phyloP scores from a whole-genome alignment of 2,797 vertebrate genomes.

The Gila robusta region DNA sequence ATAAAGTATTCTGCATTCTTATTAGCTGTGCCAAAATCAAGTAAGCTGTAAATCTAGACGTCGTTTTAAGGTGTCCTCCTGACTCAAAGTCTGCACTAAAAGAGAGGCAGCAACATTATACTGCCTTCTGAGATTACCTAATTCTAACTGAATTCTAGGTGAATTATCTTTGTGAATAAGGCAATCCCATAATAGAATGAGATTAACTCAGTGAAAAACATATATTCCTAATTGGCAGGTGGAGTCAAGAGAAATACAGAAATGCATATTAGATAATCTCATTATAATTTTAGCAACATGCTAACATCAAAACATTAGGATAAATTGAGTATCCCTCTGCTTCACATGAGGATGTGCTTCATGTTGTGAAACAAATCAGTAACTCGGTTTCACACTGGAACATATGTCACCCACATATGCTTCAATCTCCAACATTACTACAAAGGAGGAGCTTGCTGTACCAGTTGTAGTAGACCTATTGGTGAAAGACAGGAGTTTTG shows the following conservation, averaged over 20 bases:
- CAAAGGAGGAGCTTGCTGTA: neutral
- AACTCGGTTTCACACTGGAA: neutral
- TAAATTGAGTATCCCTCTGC: neutral
- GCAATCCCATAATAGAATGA: neutral
- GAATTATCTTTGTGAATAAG: neutral
- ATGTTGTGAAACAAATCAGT: neutral
- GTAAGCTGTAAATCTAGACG: neutral
- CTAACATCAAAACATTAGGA: neutral
- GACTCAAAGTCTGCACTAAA: neutral
- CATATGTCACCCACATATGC: neutral
- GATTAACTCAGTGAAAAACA: neutral
- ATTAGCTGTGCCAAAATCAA: slow-evolving; percentile 1
- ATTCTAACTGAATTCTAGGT: neutral
- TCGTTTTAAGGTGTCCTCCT: neutral
- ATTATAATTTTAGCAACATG: neutral
- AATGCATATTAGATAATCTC: neutral
- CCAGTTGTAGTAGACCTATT: neutral
- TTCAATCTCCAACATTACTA: neutral
- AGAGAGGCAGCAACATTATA: neutral
- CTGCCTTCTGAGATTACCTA: neutral
- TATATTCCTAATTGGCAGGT: neutral
- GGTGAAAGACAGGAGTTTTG: neutral
- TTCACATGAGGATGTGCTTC: neutral
- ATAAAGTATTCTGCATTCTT: neutral
- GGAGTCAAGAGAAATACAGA: neutral